Base-by-base conservation (phyloP, 2,113 vertebrate genomes). In the Pterocles gutturalis region DNA sequence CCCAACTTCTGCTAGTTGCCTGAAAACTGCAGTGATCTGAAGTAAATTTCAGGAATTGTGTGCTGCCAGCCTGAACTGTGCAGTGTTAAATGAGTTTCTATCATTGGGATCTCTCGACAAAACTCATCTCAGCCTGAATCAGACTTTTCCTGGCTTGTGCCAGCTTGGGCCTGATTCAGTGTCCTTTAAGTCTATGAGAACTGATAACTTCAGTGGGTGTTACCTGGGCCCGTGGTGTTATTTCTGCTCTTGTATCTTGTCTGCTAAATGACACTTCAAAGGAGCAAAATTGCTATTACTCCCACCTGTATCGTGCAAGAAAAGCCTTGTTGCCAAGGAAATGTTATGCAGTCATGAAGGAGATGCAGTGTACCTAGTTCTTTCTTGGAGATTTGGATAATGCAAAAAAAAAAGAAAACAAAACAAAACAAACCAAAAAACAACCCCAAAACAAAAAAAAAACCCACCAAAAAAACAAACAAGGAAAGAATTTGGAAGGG, bases 271-370 rank as follows among this genome's bases (percentile, higher is more conserved):
- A 41, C 62, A 21, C 65, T 83, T 61, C 38, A 90, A 76, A 92
- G 62, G 55, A 95, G 60, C 41, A 73, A 33, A 83, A 69, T 54
- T 85, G 57, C 45, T 53, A 0, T 72, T 72, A 60, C 78, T 93
- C 82, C 82, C 78, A 91, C 93, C 66, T 82, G 33, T 36, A 57
- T 62, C 5, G 0, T 6, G 78, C 57, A 75, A 86, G 62, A 89
- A 85, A 57, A 94, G 43, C 54, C 58, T 61, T 11, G 95, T 94
- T 94, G 93, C 92, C 75, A 93, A 48, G 90, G 93, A 28, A 82
- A 78, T 90, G 38, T 86, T 91, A 65, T 2, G 82, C 67, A 88
- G 33, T 88, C 21, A 1, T 9, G 10, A 70, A 36, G 6, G 46
- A 66, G 54, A 34, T 51, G 38, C 10, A 7, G 28, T 54, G 51